Base-by-base conservation (phyloP, 2,888 invertebrate species). In the Beris chalybata region DNA sequence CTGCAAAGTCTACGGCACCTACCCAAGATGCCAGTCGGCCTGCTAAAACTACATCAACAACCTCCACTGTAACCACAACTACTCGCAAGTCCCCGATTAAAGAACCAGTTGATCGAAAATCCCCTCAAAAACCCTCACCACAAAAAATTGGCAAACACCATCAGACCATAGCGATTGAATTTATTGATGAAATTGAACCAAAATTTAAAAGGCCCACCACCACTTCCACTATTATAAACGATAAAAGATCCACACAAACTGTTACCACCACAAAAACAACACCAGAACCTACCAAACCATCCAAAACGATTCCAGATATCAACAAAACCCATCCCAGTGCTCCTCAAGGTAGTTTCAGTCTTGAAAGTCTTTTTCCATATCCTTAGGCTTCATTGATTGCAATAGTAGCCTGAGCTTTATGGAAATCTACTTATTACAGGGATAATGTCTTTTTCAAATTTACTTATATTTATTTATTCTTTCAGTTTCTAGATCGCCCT, bases 201-300 rank as follows among this genome's bases (percentile, higher is more conserved):
- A 59, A 59, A 47, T 22, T 45, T 9, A 44, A 30, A 47, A 45
- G 11, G 7, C 13, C 11, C 9, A 29, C 22, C 7, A 30, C 48
- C n/a, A 5, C 48, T 59, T 30, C 53, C 13, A 43, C 63, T 12
- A 22, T 53, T 15, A 43, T 4, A 12, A 45, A 13, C 45, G 54
- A 50, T n/a, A 68, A 67, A 67, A 52, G 66, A 50, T 47, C 55
- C 67, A 57, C 67, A 67, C 66, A 70, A 57, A 58, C 67, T 64
- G 11, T 22, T 48, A 15, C 48, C 48, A 48, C 48, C 15, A 48
- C 48, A 5, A 48, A 48, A 66, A 66, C 64, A 53, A 64, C 69
- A 59, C 68, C 67, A 38, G 57, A 67, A 59, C 66, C 66, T 67
- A 65, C 65, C 63, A 65, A 70, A 65, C 52, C 69, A 66, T 67